Base-by-base conservation (phyloP, 2,888 invertebrate species). In the Rhamnusium bicolor region DNA sequence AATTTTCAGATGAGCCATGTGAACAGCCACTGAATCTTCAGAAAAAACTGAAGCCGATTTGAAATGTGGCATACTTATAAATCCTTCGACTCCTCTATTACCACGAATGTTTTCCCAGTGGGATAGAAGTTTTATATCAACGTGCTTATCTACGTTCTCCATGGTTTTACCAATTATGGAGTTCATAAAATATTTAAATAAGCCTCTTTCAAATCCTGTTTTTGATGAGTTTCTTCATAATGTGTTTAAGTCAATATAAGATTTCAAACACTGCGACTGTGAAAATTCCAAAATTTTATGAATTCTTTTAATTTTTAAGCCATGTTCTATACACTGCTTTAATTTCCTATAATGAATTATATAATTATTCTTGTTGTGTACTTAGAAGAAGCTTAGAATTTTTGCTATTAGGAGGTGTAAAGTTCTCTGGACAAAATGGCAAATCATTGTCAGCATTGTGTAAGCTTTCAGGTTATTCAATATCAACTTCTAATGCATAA, bases 181-280 rank as follows among this genome's bases (percentile, higher is more conserved):
- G 74, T 88, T 88, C 54, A 85, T 87, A 82, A 86, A 84, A 10
- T 86, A 74, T 76, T 88, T 87, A 70, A 79, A 87, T 69, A 86
- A 84, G 75, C 86, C 84, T 82, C 86, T 87, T 76, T 87, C 83
- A 78, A 86, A 88, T 16, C 84, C 80, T 32, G 82, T 84, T 24
- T 10, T 79, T 2, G 86, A 79, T 58, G 73, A 58, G 51, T 79
- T 83, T 65, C 82, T 70, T 51, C 63, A 60, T 74, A 46, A 54
- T 1, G 51, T 62, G 49, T 61, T 69, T 4, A 71, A 0, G 46
- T 47, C 58, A 8, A 66, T 40, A 18, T 71, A 32, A 8, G 32
- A 7, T 21, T 72, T 68, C 18, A 72, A 46, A 68, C 68, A 68
- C 5, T 5, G 4, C 14, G 29, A 6, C 32, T 21, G 21, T 67